phyloP scores from a whole-genome alignment of 2,888 invertebrate genomes.

The Drosophila sordidula region DNA sequence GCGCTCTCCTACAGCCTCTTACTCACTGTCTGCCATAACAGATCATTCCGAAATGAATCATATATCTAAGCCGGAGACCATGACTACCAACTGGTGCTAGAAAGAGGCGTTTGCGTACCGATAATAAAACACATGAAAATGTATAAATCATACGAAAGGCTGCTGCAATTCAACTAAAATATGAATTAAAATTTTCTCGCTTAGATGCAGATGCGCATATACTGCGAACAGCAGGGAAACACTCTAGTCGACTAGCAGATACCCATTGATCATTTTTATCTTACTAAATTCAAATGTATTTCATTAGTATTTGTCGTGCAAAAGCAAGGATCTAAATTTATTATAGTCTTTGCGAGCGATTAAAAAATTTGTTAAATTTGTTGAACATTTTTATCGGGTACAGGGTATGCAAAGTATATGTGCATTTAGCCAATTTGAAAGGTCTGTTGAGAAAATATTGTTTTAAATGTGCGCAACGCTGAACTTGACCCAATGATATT shows the following conservation, averaged over 20 bases:
- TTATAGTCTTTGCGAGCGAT: too few species aligned
- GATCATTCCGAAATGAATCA: constrained; percentile 70
- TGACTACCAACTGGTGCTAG: constrained; percentile 58
- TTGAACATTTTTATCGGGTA: neutral
- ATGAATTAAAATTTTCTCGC: constrained; percentile 64
- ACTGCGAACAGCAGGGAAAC: constrained; percentile 1
- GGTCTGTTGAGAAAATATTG: constrained; percentile 69
- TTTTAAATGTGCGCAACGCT: constrained; percentile 67
- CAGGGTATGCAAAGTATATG: constrained; percentile 14
- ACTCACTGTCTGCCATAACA: constrained; percentile 48
- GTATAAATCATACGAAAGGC: constrained; percentile 68
- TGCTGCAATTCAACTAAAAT: constrained; percentile 50
- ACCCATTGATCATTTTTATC: neutral
- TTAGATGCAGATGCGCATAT: constrained; percentile 22
- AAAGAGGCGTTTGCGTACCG: constrained; percentile 67
- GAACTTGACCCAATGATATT: constrained; percentile 82
- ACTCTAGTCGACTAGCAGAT: neutral
- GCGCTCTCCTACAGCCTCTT: constrained; percentile 12
- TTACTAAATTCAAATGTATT: neutral
- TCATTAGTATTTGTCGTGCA: neutral
- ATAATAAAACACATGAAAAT: constrained; percentile 71
- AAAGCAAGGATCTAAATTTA: too few species aligned
- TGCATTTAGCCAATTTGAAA: constrained; percentile 54
- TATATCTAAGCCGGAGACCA: constrained; percentile 34
- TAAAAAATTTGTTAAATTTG: neutral